Base-by-base conservation (phyloP, 2,113 vertebrate genomes). In the Semnornis frantzii region DNA sequence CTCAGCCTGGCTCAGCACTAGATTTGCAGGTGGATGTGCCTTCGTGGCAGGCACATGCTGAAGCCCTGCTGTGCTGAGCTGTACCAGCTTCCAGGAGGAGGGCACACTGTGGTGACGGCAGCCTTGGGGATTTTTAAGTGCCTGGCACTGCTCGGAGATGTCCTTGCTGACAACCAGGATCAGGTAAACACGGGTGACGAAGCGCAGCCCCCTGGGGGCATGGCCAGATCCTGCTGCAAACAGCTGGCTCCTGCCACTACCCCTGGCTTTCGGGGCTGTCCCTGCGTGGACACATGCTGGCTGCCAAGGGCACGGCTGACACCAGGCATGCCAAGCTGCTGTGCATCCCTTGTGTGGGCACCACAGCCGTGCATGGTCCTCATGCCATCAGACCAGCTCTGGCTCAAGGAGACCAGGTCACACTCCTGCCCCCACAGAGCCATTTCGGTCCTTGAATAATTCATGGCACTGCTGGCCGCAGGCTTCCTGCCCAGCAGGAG, bases 401-500 rank as follows among this genome's bases (percentile, higher is more conserved):
- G 1, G 84, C 90, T 96, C 93, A 97, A 95, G 95, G 96, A 96
- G 95, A 97, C 34, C 90, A 10, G 97, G 97, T 96, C 95, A 95
- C 80, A 55, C 57, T 6, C 85, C 91, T 76, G 76, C 64, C 78
- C 54, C 79, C 12, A 6, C 17, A 30, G 80, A 82, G 74, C 90
- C 71, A 7, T 70, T 94, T 58, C 60, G 63, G 12, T 6, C 62
- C 48, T 92, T 98, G 77, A 97, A 98, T 98, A 97, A 98, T 98
- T 97, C 88, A 97, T 79, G 60, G 39, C 4, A 4, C 54, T 77
- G 46, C 88, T 33, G 71, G 18, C 80, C 96, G 28, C 94, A 95
- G 77, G 87, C 94, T 97, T 97, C 97, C 95, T 81, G 96, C 94
- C 92, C 39, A 70, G 73, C 89, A 57, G 57, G 79, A 52, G 74